Conservation (phyloP, 2,888 invertebrate species). For the Saturnia japonica region DNA sequence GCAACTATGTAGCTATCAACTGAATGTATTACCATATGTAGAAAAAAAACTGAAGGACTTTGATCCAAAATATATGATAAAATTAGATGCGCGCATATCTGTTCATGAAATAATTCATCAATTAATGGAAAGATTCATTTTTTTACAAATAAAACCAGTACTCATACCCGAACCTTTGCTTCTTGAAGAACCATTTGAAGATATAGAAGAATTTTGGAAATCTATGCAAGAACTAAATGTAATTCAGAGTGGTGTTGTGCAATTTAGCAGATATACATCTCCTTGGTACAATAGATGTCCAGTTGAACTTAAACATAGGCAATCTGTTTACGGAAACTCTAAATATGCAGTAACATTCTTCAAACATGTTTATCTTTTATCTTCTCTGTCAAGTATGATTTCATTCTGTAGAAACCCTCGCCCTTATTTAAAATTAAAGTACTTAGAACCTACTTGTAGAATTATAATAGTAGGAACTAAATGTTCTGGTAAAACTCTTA, state of each 20-base stretch:
- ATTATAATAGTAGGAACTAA: constrained; percentile 83
- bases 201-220: constrained; percentile 70
- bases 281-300: constrained; percentile 84
- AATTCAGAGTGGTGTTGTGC: constrained; percentile 49
- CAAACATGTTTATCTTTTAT: constrained; percentile 83
- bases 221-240: constrained; percentile 51
- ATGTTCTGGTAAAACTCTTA: constrained; percentile 81
- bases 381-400: constrained; percentile 73
- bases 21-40: constrained; percentile 65
- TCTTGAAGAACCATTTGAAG: constrained; percentile 61
- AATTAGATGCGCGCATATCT: constrained; percentile 81
- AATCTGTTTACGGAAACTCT: constrained; percentile 71
- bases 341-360: constrained; percentile 82
- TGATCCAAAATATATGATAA: constrained; percentile 79
- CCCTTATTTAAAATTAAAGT: constrained; percentile 80
- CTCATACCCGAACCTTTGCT: constrained; percentile 66
- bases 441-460: constrained; percentile 82
- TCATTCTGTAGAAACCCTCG: constrained; percentile 84
- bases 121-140: constrained; percentile 64
- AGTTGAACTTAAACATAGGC: constrained; percentile 82
- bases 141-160: constrained; percentile 56
- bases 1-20: constrained; percentile 78
- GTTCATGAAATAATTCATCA: constrained; percentile 74
- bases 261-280: constrained; percentile 70
- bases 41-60: constrained; percentile 77